phyloP scores from a whole-genome alignment of 2,888 invertebrate species.

The Aphodius sticticus region DNA sequence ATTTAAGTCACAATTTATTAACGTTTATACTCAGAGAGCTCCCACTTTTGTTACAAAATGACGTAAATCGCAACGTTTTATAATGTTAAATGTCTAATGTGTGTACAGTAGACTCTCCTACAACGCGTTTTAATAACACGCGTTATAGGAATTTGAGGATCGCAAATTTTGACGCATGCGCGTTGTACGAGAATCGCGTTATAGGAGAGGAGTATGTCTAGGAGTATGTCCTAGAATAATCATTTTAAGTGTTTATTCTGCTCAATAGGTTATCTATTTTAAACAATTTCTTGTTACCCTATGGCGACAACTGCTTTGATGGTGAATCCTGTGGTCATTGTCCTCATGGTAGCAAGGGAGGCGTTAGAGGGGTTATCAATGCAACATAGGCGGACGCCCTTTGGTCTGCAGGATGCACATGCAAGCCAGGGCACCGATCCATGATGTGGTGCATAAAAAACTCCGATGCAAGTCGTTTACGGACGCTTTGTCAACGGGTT shows the following conservation, averaged over 20 bases:
- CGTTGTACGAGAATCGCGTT: no score
- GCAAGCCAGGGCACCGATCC: slow-evolving; percentile 28
- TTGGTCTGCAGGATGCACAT: slow-evolving; percentile 27
- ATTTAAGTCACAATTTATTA: slow-evolving; percentile 4
- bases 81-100: not conserved
- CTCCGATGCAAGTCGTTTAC: slow-evolving; percentile 28
- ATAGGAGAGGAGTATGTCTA: no score
- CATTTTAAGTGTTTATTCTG: no score
- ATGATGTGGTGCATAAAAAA: slow-evolving; percentile 22
- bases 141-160: no score
- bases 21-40: not conserved
- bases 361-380: slow-evolving; percentile 15
- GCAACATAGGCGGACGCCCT: slow-evolving; percentile 24
- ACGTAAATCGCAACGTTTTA: not conserved
- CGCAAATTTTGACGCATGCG: no score
- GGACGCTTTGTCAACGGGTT: slow-evolving; percentile 26
- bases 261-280: not conserved
- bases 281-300: no score
- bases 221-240: no score
- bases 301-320: not conserved
- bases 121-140: no score
- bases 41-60: not conserved
- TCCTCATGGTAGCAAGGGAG: not conserved
- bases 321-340: not conserved
- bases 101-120: no score